Evolutionary conservation across 2,113 vertebrate species (phyloP).

Genomic region (Anarrhichthys ocellatus): DNA sequence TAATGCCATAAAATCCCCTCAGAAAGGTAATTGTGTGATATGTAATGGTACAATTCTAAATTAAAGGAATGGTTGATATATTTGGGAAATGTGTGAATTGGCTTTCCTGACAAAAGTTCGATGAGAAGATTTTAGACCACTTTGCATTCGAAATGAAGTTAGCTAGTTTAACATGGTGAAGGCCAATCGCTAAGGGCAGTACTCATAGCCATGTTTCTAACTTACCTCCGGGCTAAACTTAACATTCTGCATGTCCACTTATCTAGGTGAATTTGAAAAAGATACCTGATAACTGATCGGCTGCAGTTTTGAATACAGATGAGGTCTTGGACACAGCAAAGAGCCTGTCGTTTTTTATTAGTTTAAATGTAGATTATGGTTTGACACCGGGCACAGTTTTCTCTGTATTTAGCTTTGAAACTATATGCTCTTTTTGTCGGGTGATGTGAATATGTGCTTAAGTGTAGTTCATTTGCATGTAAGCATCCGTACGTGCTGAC

Average conservation of each 20-base stretch:
- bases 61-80: background rate
- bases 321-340: conserved; percentile 5
- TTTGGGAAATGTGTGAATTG: background rate
- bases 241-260: conserved; percentile 15
- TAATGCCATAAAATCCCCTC: background rate
- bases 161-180: conserved; percentile 2
- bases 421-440: background rate
- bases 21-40: background rate
- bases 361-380: conserved; percentile 4
- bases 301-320: conserved; percentile 43
- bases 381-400: background rate
- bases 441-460: background rate
- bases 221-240: conserved; percentile 8
- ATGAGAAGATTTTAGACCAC: background rate
- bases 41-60: background rate
- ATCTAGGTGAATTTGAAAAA: conserved; percentile 2
- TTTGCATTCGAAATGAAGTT: background rate
- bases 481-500: conserved; percentile 25
- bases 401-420: conserved; percentile 29
- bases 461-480: conserved; percentile 21
- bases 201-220: conserved; percentile 14
- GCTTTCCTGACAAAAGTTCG: background rate
- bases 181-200: background rate
- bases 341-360: conserved; percentile 1
- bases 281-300: conserved; percentile 5